Evolutionary conservation across 35 echinoderm and acorn worm genomes (phyloP), one percentile per base, ranked within the genome.

Genomic region (Eucidaris tribuloides): DNA sequence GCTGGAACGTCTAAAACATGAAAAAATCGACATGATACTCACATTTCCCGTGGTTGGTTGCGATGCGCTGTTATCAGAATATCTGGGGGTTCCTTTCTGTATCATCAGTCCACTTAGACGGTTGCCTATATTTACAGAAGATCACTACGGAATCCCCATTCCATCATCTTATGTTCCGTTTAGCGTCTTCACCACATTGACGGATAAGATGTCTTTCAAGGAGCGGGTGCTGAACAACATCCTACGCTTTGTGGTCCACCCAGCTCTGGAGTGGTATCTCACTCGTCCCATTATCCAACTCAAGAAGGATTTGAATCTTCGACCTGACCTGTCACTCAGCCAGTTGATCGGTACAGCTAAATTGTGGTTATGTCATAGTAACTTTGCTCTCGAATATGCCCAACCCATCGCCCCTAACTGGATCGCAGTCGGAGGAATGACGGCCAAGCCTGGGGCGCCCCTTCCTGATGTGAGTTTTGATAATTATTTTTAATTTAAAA

Each of bases 111-210:
- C 48, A 3, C 19, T 13, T 3, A 1, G 46, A 48, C n/a, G 64
- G 18, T 44, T 2, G 5, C 64, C 83, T 22, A 39, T 14, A 18
- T 83, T 62, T 40, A 25, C n/a, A 31, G 80, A 83, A 65, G 80
- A 76, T 18, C 36, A 20, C 32, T 74, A 52, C 15, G 41, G 49
- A 2, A 46, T 71, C 28, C 83, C 83, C 0, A 13, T 37, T 27
- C 83, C 83, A n/a, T 32, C 46, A 7, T 85, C 83, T 0, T 85
- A 85, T 44, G 44, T 76, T 6, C 83, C 83, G 9, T 74, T 74
- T 19, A 74, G 13, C 23, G n/a, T n/a, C n/a, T n/a, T n/a, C n/a
- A n/a, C n/a, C n/a, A n/a, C n/a, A n/a, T n/a, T n/a, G n/a, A n/a
- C n/a, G n/a, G n/a, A n/a, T n/a, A n/a, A n/a, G n/a, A n/a, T n/a